Evolutionary conservation across 1,140 invertebrate genomes (phyloP).

Genomic region (roundworm (Caenorhabditis elegans)): WBcel235 BX284605.5:13505501-13506000

Average conservation of each 20-base stretch:
- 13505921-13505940: not conserved
- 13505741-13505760: not conserved
- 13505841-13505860: not conserved
- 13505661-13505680: not conserved
- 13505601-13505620: not conserved
- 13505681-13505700: constrained; percentile 10
- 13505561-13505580: not conserved
- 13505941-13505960: no score
- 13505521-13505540: no score
- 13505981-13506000: no score
- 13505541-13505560: no score
- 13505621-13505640: not conserved
- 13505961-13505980: no score
- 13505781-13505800: no score
- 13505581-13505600: not conserved
- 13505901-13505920: no score
- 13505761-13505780: no score
- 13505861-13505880: not conserved
- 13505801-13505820: not conserved
- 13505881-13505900: not conserved
- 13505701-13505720: not conserved
- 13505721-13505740: not conserved
- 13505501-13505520: no score
- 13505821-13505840: not conserved
- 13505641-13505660: not conserved